Percentiles rank a stretch among this genome's conserved stretches.
Evolutionary conservation across 2,888 invertebrate species (phyloP).

Genomic region (Trissolcus japonicus): DNA sequence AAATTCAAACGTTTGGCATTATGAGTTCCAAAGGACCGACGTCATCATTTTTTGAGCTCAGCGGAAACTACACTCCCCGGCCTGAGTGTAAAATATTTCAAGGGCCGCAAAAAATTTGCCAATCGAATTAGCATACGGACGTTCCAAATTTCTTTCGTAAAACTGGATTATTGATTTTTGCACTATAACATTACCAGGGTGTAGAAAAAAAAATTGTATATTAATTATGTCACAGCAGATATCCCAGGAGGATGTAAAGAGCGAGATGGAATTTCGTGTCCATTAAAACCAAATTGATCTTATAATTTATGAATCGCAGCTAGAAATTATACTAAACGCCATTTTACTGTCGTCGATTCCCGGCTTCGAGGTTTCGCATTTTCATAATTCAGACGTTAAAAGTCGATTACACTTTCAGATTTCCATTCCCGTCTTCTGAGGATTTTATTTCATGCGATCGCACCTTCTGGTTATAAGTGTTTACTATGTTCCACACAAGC

Average conservation of each 20-base stretch:
- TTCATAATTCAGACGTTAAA: constrained; percentile 58
- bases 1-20: constrained; percentile 4
- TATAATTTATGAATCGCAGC: constrained; percentile 56
- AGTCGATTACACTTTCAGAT: constrained; percentile 57
- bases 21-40: too few relatives aligned
- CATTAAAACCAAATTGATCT: constrained; percentile 51
- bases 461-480: neutral
- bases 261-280: constrained; percentile 48
- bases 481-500: too few relatives aligned
- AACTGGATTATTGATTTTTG: constrained; percentile 56
- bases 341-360: constrained; percentile 58
- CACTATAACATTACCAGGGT: constrained; percentile 30
- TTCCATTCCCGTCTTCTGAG: constrained; percentile 54
- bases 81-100: too few relatives aligned
- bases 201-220: constrained; percentile 1
- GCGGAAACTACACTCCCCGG: too few relatives aligned
- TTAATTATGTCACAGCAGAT: neutral
- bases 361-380: constrained; percentile 40
- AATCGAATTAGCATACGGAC: constrained; percentile 37
- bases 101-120: constrained; percentile 11
- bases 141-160: constrained; percentile 30
- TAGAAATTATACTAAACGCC: constrained; percentile 58
- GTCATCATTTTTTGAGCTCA: neutral
- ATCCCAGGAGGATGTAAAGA: constrained; percentile 4
- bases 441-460: constrained; percentile 45